Conservation (phyloP, 1,140 invertebrate species). For the Sinonovacula constricta region DNA sequence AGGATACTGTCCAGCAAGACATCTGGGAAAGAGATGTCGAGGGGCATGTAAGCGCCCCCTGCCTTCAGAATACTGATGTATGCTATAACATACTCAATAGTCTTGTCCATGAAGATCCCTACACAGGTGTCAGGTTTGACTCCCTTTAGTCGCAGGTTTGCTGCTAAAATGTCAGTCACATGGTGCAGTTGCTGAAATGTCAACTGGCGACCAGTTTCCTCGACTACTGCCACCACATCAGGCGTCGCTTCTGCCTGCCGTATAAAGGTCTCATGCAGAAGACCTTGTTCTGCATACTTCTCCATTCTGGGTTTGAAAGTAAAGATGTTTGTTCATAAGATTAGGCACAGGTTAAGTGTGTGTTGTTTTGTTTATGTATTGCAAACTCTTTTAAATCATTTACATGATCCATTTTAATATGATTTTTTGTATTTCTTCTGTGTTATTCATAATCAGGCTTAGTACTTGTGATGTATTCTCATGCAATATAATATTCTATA, state of each 20-base stretch:
- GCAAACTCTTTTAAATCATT: too few relatives aligned
- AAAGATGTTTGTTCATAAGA: too few relatives aligned
- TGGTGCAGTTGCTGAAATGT: slow-evolving; percentile 70
- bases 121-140: slow-evolving; percentile 72
- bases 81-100: slow-evolving; percentile 76
- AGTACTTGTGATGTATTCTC: too few relatives aligned
- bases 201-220: slow-evolving; percentile 56
- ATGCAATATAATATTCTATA: too few relatives aligned
- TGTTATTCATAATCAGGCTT: too few relatives aligned
- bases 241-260: slow-evolving; percentile 68
- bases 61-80: slow-evolving; percentile 81
- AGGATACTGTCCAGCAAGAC: slow-evolving; percentile 76
- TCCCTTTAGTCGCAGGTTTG: slow-evolving; percentile 59
- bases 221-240: slow-evolving; percentile 67
- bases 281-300: slow-evolving; percentile 62
- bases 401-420: too few relatives aligned
- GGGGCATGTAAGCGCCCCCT: slow-evolving; percentile 79
- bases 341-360: too few relatives aligned
- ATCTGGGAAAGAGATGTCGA: slow-evolving; percentile 80
- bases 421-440: too few relatives aligned
- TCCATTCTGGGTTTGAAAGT: too few relatives aligned
- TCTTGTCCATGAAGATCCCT: slow-evolving; percentile 79
- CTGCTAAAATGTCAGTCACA: slow-evolving; percentile 66
- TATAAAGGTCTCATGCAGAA: slow-evolving; percentile 73
- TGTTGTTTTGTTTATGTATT: too few relatives aligned